A percentile compares a stretch with the other conserved stretches of the same genome.
phyloP scores from a whole-genome alignment of 2,888 invertebrate species.

The Stenolophus ochropezus region DNA sequence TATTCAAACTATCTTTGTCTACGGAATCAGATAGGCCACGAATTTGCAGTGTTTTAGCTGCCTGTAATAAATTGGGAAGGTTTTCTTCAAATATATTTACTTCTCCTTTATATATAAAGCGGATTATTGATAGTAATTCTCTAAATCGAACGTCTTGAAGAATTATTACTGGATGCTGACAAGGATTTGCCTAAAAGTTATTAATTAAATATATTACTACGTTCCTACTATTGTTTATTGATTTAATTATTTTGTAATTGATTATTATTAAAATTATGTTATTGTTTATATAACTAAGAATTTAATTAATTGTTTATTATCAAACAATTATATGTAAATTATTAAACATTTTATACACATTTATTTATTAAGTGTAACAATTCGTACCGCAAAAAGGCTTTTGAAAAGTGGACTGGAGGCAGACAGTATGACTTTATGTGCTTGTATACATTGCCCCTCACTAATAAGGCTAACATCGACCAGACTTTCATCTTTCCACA shows the following conservation, averaged over 20 bases:
- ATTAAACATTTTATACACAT: background rate
- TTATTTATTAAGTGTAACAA: background rate
- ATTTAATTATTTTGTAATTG: conserved; percentile 14
- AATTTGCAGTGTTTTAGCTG: conserved; percentile 81
- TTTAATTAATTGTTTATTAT: background rate
- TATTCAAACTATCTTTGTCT: conserved; percentile 42
- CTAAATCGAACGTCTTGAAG: conserved; percentile 82
- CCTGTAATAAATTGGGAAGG: conserved; percentile 79
- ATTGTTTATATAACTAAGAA: background rate
- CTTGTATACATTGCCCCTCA: conserved; percentile 58
- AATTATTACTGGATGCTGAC: conserved; percentile 84
- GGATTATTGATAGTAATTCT: conserved; percentile 79
- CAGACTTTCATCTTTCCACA: conserved; percentile 58
- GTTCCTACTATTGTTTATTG: conserved; percentile 25
- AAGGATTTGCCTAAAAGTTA: conserved; percentile 76
- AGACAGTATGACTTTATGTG: conserved; percentile 56
- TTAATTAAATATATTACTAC: no score
- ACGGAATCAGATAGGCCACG: conserved; percentile 76
- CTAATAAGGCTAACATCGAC: conserved; percentile 53
- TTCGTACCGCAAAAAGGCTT: conserved; percentile 54
- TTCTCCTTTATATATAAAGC: conserved; percentile 85
- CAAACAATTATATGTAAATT: background rate
- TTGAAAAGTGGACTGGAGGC: conserved; percentile 56
- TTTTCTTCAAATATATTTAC: conserved; percentile 84
- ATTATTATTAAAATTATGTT: background rate